Percentiles rank a stretch among this genome's conserved stretches.
Evolutionary conservation across 2,797 vertebrate species (phyloP).

Genomic region (Gobio occitaniae): DNA sequence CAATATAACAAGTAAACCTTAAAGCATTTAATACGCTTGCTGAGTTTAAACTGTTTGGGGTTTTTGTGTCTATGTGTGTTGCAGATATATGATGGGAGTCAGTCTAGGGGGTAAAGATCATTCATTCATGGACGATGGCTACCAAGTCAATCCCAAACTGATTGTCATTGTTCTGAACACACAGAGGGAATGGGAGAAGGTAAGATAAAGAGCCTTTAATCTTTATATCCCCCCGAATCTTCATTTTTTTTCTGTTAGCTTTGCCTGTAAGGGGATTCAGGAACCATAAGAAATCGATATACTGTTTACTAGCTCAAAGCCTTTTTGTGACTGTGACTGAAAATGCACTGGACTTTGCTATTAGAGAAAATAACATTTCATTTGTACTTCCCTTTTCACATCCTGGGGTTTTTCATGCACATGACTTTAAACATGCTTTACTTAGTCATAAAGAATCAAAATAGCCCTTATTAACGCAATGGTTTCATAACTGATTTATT

Average conservation of each 20-base stretch:
- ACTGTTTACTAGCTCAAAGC: conserved; percentile 40
- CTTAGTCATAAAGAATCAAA: conserved; percentile 33
- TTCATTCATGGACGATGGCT: conserved; percentile 96
- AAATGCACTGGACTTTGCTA: conserved; percentile 36
- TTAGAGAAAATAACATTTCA: conserved; percentile 39
- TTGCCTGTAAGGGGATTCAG: conserved; percentile 34
- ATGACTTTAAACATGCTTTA: conserved; percentile 35
- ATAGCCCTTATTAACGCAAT: conserved; percentile 20
- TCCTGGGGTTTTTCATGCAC: conserved; percentile 12
- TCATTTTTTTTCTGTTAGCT: conserved; percentile 42
- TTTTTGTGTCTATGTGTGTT: conserved; percentile 39
- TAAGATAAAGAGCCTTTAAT: conserved; percentile 69
- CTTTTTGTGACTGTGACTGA: conserved; percentile 42
- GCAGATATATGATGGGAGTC: conserved; percentile 97
- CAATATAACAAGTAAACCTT: conserved; percentile 1
- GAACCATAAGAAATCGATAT: conserved; percentile 32
- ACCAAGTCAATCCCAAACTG: conserved; percentile 94
- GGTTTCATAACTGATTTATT: conserved; percentile 21
- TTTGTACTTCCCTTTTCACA: conserved; percentile 35
- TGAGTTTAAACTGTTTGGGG: neutral
- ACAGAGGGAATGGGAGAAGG: conserved; percentile 95
- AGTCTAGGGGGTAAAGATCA: conserved; percentile 92
- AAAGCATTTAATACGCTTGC: neutral
- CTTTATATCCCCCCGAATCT: conserved; percentile 29
- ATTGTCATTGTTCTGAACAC: conserved; percentile 94